A percentile compares a stretch with the other conserved stretches of the same genome.
Evolutionary conservation across 1,140 invertebrate genomes (phyloP).

Genomic region (Trichogramma pretiosum): DNA sequence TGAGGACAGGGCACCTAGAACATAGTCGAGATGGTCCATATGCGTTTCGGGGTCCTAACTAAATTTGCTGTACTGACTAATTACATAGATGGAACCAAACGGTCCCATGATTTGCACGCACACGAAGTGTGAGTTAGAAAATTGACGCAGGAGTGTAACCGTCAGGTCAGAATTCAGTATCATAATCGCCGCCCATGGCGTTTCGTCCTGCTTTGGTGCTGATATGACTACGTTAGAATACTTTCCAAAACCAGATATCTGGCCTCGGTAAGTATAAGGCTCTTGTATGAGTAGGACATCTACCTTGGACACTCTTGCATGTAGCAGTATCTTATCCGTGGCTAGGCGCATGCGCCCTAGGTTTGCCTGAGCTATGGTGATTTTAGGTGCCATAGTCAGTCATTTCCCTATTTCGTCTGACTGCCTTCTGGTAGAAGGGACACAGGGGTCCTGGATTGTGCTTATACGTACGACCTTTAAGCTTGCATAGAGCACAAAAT

Average conservation of each 20-base stretch:
- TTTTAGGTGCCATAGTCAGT: not conserved
- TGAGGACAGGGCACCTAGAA: slow-evolving; percentile 14
- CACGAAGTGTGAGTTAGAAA: not conserved
- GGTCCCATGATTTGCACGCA: not conserved
- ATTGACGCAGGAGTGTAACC: not conserved
- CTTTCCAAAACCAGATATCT: not conserved
- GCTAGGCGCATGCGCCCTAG: not conserved
- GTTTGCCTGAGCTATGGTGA: not conserved
- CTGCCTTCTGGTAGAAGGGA: too few relatives aligned
- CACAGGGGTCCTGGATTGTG: too few relatives aligned
- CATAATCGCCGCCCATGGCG: not conserved
- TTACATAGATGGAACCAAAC: not conserved
- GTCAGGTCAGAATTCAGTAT: not conserved
- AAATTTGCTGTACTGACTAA: slow-evolving; percentile 3
- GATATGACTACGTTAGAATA: not conserved
- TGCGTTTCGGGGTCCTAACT: not conserved
- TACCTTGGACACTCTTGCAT: not conserved
- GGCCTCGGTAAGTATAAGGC: not conserved
- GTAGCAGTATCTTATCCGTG: not conserved
- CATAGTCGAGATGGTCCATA: slow-evolving; percentile 12
- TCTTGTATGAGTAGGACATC: not conserved
- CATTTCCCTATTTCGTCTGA: too few relatives aligned
- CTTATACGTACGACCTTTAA: too few relatives aligned
- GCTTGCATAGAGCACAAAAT: too few relatives aligned
- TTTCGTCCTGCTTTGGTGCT: not conserved